Conservation (phyloP, 2,888 invertebrate species). For the Cheilosia urbana region DNA sequence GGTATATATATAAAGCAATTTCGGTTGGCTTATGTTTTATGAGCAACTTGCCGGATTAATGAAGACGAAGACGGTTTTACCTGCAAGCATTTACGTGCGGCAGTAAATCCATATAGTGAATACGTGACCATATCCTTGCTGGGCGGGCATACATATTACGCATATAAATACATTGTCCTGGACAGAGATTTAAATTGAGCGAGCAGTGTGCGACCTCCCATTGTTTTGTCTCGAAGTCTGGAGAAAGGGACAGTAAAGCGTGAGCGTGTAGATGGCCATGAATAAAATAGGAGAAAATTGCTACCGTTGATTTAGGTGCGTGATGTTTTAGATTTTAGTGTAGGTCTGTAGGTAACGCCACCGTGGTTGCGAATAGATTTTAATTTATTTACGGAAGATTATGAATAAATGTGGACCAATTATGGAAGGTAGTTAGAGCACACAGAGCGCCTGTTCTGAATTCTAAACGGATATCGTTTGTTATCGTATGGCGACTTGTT, state of each 20-base stretch:
- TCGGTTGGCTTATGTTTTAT: slow-evolving; percentile 56
- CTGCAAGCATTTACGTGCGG: slow-evolving; percentile 33
- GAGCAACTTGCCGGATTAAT: slow-evolving; percentile 42
- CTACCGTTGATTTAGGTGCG: slow-evolving; percentile 59
- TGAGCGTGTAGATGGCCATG: slow-evolving; percentile 30
- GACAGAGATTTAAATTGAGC: slow-evolving; percentile 48
- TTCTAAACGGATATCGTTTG: slow-evolving; percentile 28
- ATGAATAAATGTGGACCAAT: slow-evolving; percentile 67
- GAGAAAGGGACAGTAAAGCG: background rate
- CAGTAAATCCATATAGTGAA: slow-evolving; percentile 47
- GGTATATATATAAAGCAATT: slow-evolving; percentile 37
- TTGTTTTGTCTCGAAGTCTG: background rate
- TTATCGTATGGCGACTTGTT: slow-evolving; percentile 13
- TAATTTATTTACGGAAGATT: slow-evolving; percentile 70
- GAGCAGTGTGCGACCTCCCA: slow-evolving; percentile 5
- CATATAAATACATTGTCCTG: slow-evolving; percentile 23
- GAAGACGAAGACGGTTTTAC: slow-evolving; percentile 33
- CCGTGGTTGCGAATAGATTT: slow-evolving; percentile 52
- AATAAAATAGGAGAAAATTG: slow-evolving; percentile 65
- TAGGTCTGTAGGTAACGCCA: slow-evolving; percentile 17
- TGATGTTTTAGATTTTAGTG: slow-evolving; percentile 53
- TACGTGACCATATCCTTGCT: slow-evolving; percentile 43
- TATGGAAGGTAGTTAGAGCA: slow-evolving; percentile 64
- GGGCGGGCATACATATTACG: slow-evolving; percentile 20
- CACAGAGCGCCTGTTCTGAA: slow-evolving; percentile 18